Base-by-base conservation (phyloP, 2,888 invertebrate genomes). In the Ecliptopera silaceata region DNA sequence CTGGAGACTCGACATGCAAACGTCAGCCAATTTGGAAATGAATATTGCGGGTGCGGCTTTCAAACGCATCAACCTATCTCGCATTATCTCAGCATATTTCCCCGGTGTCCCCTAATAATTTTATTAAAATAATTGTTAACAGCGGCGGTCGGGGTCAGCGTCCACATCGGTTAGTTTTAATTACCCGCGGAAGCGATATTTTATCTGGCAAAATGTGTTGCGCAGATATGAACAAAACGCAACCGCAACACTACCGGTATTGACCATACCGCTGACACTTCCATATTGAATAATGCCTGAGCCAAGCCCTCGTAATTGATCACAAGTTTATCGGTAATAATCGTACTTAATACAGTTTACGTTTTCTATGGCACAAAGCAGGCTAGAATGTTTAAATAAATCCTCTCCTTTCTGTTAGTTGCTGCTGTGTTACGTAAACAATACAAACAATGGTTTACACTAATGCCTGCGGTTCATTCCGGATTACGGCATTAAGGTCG, bases 121-220 rank as follows among this genome's bases (percentile, higher is more conserved):
- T 76, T 80, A 79, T 77, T 80, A 79, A 81, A 82, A 82, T 79
- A 80, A 80, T 80, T 76, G 75, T 79, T 74, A 75, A 79, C 77
- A 79, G 71, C 74, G 68, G 66, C 68, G 69, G 71, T 74, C 70
- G 67, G 66, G 74, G 70, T 66, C 72, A 67, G 65, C 72, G 63
- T 66, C 74, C 75, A 61, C 70, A 69, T 75, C 75, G 80, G 86
- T 79, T 80, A 84, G 82, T 83, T 81, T 84, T 82, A 82, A 84
- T 86, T 86, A 84, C 74, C 80, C 79, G 71, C 80, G 72, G 74
- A 84, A 81, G 72, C 77, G 69, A 82, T 82, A 84, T 82, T 82
- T 86, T 79, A 85, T 77, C 78, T 71, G 61, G 62, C 74, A 75
- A 74, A 82, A 80, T 80, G 71, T 80, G 75, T 75, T 72, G 70